Evolutionary conservation across 2,797 vertebrate species (phyloP).

Genomic region (Scyliorhinus canicula): DNA sequence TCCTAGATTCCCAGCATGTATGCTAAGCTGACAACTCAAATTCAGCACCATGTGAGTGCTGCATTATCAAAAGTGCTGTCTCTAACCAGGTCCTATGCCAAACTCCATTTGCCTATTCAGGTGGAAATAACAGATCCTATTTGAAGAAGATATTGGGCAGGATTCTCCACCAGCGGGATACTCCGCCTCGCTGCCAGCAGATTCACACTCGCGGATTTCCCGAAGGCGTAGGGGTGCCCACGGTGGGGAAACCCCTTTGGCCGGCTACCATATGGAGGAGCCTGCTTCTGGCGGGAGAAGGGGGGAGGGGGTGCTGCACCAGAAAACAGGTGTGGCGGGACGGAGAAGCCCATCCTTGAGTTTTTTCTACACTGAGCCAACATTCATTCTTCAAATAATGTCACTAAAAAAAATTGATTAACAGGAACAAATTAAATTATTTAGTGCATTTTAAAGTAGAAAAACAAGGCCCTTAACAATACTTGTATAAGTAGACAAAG

Average conservation of each 20-base stretch:
- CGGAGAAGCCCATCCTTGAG: no score
- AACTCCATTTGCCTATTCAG: not conserved
- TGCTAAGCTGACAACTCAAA: not conserved
- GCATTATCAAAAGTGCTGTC: not conserved
- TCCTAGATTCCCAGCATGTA: not conserved
- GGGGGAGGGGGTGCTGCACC: no score
- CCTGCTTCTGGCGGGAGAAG: no score
- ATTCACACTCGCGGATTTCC: no score
- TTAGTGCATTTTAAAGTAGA: not conserved
- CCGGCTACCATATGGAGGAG: no score
- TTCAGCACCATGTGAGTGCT: not conserved
- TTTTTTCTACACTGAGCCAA: not conserved
- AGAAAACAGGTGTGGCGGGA: no score
- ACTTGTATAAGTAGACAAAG: not conserved
- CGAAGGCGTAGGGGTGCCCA: no score
- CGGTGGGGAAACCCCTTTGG: no score
- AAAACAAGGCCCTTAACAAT: not conserved
- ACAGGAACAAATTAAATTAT: not conserved
- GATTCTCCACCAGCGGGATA: no score
- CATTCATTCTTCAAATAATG: not conserved
- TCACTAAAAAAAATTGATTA: not conserved
- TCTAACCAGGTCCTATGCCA: not conserved
- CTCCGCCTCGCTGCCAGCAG: no score
- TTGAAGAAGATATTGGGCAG: not conserved
- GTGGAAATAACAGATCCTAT: not conserved